These are phyloP conservation scores for Hylaeus volcanicus DNA, from an alignment of 1,140 invertebrate species.

Conservation along the genomic window DNA sequence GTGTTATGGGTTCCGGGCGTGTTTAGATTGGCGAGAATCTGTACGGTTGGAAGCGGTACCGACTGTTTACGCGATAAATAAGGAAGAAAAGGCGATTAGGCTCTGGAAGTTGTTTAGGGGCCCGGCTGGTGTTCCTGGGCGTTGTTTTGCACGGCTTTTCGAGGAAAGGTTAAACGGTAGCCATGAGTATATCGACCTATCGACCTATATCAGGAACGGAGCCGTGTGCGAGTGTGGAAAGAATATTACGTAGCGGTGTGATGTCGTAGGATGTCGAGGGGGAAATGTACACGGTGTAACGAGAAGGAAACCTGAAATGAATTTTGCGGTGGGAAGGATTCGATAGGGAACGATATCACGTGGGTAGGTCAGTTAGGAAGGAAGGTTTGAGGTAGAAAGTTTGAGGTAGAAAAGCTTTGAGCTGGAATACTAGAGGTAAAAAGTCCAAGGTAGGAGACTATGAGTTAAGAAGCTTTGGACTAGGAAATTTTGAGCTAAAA, in stretches of 20 bases:
- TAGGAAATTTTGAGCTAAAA: too few species aligned
- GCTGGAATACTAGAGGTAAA: too few species aligned
- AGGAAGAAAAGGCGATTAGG: not conserved
- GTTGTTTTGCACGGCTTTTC: not conserved
- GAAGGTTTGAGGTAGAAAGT: too few species aligned
- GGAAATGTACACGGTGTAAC: not conserved
- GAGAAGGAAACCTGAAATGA: not conserved
- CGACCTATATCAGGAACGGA: slow-evolving; percentile 15
- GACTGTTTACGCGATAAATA: slow-evolving; percentile 23
- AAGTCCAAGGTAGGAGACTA: too few species aligned
- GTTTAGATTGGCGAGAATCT: not conserved
- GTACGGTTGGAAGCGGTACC: not conserved
- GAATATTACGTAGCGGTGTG: slow-evolving; percentile 4
- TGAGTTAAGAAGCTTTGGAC: too few species aligned
- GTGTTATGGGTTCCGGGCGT: not conserved
- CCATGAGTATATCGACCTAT: slow-evolving; percentile 48
- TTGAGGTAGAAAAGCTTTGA: too few species aligned
- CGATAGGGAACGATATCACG: not conserved
- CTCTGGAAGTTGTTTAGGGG: not conserved
- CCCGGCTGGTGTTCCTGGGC: not conserved
- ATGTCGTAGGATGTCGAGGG: not conserved
- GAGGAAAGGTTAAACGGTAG: slow-evolving; percentile 25
- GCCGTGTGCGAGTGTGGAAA: not conserved
- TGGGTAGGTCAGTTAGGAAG: not conserved
- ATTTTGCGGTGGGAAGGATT: not conserved